These are phyloP conservation scores for Chrysotoxum bicinctum DNA, from an alignment of 2,888 invertebrate species.

Conservation along the genomic window DNA sequence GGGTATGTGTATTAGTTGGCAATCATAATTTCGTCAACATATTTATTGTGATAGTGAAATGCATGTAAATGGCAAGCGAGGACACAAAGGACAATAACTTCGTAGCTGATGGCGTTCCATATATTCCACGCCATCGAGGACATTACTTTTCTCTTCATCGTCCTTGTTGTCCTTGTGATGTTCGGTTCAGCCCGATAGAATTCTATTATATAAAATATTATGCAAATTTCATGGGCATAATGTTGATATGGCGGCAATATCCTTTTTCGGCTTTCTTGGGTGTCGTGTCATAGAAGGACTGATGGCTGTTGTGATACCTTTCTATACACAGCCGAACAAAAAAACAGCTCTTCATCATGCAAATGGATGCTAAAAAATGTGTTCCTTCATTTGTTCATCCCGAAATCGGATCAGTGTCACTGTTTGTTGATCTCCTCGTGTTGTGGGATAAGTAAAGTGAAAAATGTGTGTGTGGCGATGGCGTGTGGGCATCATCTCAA, in stretches of 20 bases:
- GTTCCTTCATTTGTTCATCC: slow-evolving; percentile 70
- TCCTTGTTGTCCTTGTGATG: not conserved
- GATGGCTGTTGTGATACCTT: slow-evolving; percentile 5
- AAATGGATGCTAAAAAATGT: slow-evolving; percentile 69
- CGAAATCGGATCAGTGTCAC: slow-evolving; percentile 71
- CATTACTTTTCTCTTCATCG: not conserved
- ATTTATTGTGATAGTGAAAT: slow-evolving; percentile 71
- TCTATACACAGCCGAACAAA: not conserved
- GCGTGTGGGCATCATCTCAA: slow-evolving; percentile 16
- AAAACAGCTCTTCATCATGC: slow-evolving; percentile 50
- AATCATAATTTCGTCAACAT: slow-evolving; percentile 72
- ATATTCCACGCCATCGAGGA: slow-evolving; percentile 18
- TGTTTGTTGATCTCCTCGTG: slow-evolving; percentile 51
- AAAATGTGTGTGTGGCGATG: not conserved
- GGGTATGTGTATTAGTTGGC: slow-evolving; percentile 60
- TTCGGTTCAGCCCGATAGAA: slow-evolving; percentile 14
- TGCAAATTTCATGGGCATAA: slow-evolving; percentile 65
- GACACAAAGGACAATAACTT: slow-evolving; percentile 67
- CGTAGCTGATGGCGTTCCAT: slow-evolving; percentile 23
- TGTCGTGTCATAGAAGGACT: slow-evolving; percentile 26
- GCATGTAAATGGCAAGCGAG: slow-evolving; percentile 65
- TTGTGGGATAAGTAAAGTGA: slow-evolving; percentile 1
- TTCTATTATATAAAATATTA: slow-evolving; percentile 67
- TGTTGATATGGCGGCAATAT: slow-evolving; percentile 28
- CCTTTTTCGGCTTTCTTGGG: slow-evolving; percentile 47